Evolutionary conservation across 2,797 vertebrate species (phyloP).

Genomic region (Tragopan temminckii): DNA sequence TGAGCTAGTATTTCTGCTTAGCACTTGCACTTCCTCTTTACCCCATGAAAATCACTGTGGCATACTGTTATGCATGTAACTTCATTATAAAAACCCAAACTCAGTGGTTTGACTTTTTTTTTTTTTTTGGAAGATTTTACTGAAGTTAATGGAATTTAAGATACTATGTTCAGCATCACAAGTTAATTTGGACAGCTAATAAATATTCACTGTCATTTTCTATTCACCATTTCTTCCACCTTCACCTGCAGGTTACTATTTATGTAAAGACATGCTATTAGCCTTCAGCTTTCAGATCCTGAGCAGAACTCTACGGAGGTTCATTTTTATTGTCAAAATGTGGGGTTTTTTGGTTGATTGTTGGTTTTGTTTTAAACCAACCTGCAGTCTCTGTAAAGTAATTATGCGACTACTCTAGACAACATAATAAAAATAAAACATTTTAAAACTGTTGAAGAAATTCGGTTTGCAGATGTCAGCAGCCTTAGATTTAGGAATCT

Average conservation of each 20-base stretch:
- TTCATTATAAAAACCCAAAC: not conserved
- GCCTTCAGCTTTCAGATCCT: not conserved
- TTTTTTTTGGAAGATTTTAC: not conserved
- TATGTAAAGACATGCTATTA: not conserved
- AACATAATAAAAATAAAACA: not conserved
- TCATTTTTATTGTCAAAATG: not conserved
- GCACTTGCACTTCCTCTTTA: not conserved
- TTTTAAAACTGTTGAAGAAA: not conserved
- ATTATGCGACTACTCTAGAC: not conserved
- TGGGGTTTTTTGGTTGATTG: not conserved
- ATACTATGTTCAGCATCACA: not conserved
- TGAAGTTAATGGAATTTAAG: slow-evolving; percentile 10
- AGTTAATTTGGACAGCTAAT: slow-evolving; percentile 36
- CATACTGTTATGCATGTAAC: not conserved
- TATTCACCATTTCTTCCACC: not conserved
- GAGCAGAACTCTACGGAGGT: not conserved
- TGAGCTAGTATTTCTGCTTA: not conserved
- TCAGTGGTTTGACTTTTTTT: not conserved
- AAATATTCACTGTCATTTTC: slow-evolving; percentile 29
- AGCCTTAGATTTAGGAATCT: not conserved
- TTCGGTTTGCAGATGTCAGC: not conserved
- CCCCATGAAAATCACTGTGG: not conserved
- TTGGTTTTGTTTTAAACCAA: not conserved
- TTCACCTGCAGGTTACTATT: not conserved
- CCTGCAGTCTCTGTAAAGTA: not conserved